Percentiles rank a stretch among this genome's conserved stretches.
Conservation (phyloP, 2,797 vertebrate genomes). For the Valencia hispanica region DNA sequence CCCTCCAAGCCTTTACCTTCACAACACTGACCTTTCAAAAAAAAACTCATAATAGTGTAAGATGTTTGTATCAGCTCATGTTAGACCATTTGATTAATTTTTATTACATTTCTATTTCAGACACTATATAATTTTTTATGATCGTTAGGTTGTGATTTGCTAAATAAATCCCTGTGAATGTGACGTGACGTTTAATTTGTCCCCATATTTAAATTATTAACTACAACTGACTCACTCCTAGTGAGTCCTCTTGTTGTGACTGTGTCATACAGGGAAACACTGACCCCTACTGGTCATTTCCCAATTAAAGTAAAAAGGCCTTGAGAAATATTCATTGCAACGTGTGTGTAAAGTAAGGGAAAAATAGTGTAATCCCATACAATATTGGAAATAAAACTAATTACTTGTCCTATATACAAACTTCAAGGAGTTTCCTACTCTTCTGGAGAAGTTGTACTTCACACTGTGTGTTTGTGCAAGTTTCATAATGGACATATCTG, state of each 20-base stretch:
- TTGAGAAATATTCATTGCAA: background rate
- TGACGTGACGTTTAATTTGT: background rate
- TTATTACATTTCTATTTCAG: background rate
- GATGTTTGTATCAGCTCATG: too few relatives aligned
- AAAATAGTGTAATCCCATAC: background rate
- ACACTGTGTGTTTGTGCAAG: background rate
- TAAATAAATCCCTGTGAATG: background rate
- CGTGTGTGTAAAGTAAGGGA: background rate
- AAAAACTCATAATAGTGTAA: too few relatives aligned
- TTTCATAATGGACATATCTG: background rate
- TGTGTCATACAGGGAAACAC: background rate
- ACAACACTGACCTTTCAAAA: too few relatives aligned
- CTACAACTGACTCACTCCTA: background rate
- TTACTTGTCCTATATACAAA: background rate
- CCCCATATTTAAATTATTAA: background rate
- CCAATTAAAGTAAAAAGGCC: background rate
- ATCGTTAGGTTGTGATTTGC: background rate
- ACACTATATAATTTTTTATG: background rate
- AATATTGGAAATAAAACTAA: background rate
- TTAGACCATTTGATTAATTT: too few relatives aligned
- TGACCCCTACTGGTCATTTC: conserved; percentile 1
- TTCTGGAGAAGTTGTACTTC: background rate
- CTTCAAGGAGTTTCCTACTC: background rate
- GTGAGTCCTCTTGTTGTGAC: background rate
- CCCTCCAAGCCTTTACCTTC: too few relatives aligned